Conservation (phyloP, 2,888 invertebrate genomes). For the Serripes groenlandicus region DNA sequence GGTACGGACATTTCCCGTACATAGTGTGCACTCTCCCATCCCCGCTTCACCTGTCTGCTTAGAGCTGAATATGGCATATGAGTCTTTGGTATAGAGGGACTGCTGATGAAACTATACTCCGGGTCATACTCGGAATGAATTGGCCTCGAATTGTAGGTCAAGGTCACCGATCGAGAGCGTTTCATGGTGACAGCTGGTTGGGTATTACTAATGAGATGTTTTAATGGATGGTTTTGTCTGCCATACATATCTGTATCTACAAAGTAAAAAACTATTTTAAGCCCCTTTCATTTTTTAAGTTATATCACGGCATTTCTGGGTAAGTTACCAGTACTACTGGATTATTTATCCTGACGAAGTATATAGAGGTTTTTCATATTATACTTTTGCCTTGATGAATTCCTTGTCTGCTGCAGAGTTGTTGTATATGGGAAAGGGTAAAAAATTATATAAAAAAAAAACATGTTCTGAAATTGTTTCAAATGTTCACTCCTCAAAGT, state of each 20-base stretch:
- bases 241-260: slow-evolving; percentile 47
- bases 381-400: no score
- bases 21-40: slow-evolving; percentile 82
- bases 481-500: no score
- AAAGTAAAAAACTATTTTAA: not conserved
- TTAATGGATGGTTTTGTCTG: slow-evolving; percentile 63
- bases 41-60: slow-evolving; percentile 75
- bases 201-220: slow-evolving; percentile 78
- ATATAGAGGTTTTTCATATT: no score
- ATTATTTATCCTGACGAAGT: no score
- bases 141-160: slow-evolving; percentile 72
- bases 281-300: not conserved
- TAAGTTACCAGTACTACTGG: no score
- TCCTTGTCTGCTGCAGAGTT: no score
- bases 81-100: slow-evolving; percentile 83
- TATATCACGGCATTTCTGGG: no score
- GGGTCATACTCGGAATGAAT: slow-evolving; percentile 76
- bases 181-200: slow-evolving; percentile 83
- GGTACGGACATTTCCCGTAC: slow-evolving; percentile 82
- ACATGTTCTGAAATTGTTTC: no score
- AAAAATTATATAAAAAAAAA: no score
- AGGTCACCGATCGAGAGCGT: slow-evolving; percentile 72
- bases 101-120: slow-evolving; percentile 78
- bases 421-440: no score
- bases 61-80: slow-evolving; percentile 84